Evolutionary conservation across 2,888 invertebrate genomes (phyloP), one percentile per base, ranked within the genome.

Genomic region (Eupithecia vulgata): DNA sequence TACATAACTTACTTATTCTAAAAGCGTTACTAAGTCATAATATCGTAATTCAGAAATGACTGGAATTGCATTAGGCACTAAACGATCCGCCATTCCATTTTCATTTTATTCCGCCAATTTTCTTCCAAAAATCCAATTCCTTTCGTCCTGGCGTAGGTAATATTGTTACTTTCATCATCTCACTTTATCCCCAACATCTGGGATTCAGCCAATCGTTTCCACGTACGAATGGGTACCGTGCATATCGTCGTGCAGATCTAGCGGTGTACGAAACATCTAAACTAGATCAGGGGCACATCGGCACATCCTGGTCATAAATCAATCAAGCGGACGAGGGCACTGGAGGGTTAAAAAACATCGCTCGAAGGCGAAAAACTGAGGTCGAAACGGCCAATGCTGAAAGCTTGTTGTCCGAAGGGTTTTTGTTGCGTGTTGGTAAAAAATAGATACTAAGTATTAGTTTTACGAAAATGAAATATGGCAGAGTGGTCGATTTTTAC

Each of bases 261-360:
- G 70, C 67, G 42, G 65, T 67, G 68, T 30, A 48, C 67, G 48
- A 73, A 69, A 73, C 82, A 88, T 87, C 85, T 84, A 85, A 87
- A 88, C 88, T 86, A 87, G 85, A 89, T 88, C 86, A 84, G 80
- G 66, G 70, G 65, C 76, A 76, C 78, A 74, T 72, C 68, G 62
- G 42, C 70, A 77, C 65, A 37, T 21, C 21, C 35, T 25, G 83
- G 81, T 84, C 88, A 83, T 89, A 89, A 89, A 89, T 90, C 89
- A 89, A 90, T 88, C 89, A 83, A 79, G 74, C 73, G 77, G 80
- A 78, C 82, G 80, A 80, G 78, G 78, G 79, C 81, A 79, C 75
- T 79, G 78, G 81, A 81, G 84, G 83, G 84, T 83, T 82, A 81
- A 88, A 88, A 88, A 88, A 88, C 84, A 84, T 80, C 75, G 80